Evolutionary conservation across 2,888 invertebrate genomes (phyloP).

Genomic region (Macrophya annulata): DNA sequence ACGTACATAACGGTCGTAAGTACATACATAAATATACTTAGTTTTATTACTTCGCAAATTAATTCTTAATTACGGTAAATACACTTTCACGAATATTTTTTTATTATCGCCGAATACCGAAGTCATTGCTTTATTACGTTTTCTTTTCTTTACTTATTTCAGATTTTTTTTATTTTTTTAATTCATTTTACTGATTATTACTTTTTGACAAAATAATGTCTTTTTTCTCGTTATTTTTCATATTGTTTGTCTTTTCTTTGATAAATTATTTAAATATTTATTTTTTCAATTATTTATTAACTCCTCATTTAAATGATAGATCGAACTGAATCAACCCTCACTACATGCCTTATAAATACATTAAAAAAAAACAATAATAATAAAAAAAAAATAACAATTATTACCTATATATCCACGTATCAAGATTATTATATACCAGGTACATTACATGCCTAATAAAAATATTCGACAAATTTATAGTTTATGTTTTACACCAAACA

Average conservation of each 20-base stretch:
- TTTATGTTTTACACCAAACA: constrained; percentile 17
- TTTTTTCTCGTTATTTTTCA: too few relatives aligned
- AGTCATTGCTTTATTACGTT: background rate
- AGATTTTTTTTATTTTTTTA: background rate
- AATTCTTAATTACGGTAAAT: background rate
- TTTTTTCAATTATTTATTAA: background rate
- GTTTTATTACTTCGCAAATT: background rate
- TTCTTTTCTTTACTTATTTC: background rate
- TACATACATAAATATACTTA: background rate
- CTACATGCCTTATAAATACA: constrained; percentile 69
- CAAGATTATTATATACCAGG: background rate
- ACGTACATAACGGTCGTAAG: background rate
- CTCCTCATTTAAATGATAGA: background rate
- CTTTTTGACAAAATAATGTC: too few relatives aligned
- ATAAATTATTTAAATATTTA: background rate
- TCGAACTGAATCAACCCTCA: constrained; percentile 47
- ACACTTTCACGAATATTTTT: background rate
- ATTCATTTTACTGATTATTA: background rate
- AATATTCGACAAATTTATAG: constrained; percentile 31
- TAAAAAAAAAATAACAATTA: background rate
- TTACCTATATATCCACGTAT: constrained; percentile 10
- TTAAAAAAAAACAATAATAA: too few relatives aligned
- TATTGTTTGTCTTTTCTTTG: background rate
- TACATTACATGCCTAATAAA: background rate
- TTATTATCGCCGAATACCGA: constrained; percentile 1